phyloP scores from a whole-genome alignment of 1,140 invertebrate genomes.

The Lepidurus couesii region DNA sequence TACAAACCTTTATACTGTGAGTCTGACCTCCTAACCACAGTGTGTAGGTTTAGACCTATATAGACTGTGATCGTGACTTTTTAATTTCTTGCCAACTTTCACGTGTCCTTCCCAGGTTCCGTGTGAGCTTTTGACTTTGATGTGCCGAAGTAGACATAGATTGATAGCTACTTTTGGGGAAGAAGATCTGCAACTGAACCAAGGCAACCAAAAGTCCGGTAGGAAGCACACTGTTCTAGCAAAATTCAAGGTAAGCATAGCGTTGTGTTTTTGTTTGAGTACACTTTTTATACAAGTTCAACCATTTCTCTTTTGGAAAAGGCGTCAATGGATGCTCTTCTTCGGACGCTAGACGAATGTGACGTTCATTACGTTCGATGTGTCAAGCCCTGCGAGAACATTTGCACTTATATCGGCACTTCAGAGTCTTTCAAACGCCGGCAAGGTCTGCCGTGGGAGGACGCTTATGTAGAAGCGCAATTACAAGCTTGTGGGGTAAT shows the following conservation, averaged over 20 bases:
- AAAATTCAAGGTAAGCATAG: constrained; percentile 33
- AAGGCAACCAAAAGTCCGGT: constrained; percentile 28
- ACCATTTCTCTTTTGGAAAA: neutral
- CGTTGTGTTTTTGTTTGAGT: neutral
- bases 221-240: constrained; percentile 34
- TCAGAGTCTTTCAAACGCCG: neutral
- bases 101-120: constrained; percentile 27
- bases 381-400: constrained; percentile 27
- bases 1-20: neutral
- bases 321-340: constrained; percentile 33
- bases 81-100: neutral
- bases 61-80: neutral
- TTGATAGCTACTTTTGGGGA: constrained; percentile 23
- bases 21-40: too few relatives aligned
- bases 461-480: constrained; percentile 30
- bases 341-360: constrained; percentile 31
- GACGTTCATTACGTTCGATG: constrained; percentile 34
- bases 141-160: constrained; percentile 26
- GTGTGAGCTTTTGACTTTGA: constrained; percentile 26
- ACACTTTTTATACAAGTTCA: constrained; percentile 10
- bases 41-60: too few relatives aligned
- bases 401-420: neutral
- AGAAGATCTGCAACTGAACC: neutral
- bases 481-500: constrained; percentile 34
- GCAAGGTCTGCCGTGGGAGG: constrained; percentile 27